Evolutionary conservation across 2,888 invertebrate species (phyloP), one percentile per base, ranked within the genome.

Genomic region (Apoda limacodes): DNA sequence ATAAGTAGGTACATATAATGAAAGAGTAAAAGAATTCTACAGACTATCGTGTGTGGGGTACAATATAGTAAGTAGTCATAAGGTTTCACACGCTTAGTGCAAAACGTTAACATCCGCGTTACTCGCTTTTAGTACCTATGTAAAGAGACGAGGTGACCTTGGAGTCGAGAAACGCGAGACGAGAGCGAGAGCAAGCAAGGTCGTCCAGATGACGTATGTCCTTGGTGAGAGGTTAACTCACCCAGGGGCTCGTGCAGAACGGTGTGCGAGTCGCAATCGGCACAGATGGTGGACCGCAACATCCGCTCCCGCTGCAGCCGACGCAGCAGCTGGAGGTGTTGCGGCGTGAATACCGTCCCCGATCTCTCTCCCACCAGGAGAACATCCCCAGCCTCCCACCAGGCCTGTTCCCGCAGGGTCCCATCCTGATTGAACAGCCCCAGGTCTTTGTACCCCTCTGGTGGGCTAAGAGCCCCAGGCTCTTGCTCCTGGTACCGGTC

Each of bases 401-500:
- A 76, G 2, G 81, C 80, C 52, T 84, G 83, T 55, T 85, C 85
- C 10, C 82, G 81, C 45, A 85, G 55, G 22, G 81, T 82, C 5
- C 80, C 81, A 30, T 75, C 78, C 30, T 82, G 82, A 50, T 85
- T 84, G 46, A 86, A 81, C 37, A 84, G 64, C 45, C 90, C 90
- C 82, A 89, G 84, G 59, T 94, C 94, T 69, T 94, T 94, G 76
- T 94, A 94, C 6, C 93, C 94, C 60, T 94, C 94, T 7, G 94
- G 94, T 13, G 94, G 94, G 60, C 93, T 93, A 35, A 94, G 83
- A 3, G 94, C 93, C 22, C 93, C 92, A 40, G 90, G 87, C 61
- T 91, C 91, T 36, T 88, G 87, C 65, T 90, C 90, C 55, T 87
- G 82, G 66, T 86, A 89, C 13, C 65, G 61, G 43, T 81, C 80